A percentile compares a stretch with the other conserved stretches of the same genome.
Conservation (phyloP, 2,888 invertebrate species). For the Cryptophagus acutangulus region DNA sequence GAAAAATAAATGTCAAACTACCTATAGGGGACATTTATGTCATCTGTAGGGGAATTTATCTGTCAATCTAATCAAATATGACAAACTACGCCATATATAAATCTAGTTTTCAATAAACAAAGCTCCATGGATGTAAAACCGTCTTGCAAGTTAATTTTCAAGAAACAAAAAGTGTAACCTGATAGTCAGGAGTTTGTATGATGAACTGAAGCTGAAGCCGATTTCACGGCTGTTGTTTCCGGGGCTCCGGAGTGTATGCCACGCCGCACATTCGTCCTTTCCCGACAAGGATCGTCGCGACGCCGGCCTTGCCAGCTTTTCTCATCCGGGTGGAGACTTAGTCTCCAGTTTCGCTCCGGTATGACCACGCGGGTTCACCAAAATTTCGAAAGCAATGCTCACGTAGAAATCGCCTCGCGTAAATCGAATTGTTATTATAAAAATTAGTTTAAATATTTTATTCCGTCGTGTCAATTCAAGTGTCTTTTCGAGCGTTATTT, state of each 20-base stretch:
- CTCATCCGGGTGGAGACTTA: constrained; percentile 46
- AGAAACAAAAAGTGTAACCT: too few relatives aligned
- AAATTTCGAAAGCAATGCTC: neutral
- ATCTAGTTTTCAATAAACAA: too few relatives aligned
- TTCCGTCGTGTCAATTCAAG: constrained; percentile 23
- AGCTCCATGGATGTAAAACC: too few relatives aligned
- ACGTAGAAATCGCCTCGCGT: neutral
- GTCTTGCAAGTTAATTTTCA: too few relatives aligned
- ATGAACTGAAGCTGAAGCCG: too few relatives aligned
- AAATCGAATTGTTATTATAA: neutral
- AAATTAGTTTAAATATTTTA: too few relatives aligned
- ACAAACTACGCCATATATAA: too few relatives aligned
- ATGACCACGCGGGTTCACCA: constrained; percentile 26
- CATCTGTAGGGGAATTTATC: too few relatives aligned
- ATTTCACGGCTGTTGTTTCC: constrained; percentile 34
- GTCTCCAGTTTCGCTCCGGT: constrained; percentile 43
- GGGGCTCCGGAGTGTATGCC: constrained; percentile 29
- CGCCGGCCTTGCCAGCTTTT: constrained; percentile 31
- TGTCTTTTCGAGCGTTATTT: constrained; percentile 14
- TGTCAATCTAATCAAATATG: too few relatives aligned
- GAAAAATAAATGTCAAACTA: too few relatives aligned
- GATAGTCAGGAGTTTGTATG: too few relatives aligned
- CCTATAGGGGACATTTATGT: too few relatives aligned
- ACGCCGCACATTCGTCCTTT: constrained; percentile 24
- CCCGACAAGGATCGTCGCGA: constrained; percentile 25